phyloP scores from a whole-genome alignment of 2,113 vertebrate genomes.

The Caracal caracal region DNA sequence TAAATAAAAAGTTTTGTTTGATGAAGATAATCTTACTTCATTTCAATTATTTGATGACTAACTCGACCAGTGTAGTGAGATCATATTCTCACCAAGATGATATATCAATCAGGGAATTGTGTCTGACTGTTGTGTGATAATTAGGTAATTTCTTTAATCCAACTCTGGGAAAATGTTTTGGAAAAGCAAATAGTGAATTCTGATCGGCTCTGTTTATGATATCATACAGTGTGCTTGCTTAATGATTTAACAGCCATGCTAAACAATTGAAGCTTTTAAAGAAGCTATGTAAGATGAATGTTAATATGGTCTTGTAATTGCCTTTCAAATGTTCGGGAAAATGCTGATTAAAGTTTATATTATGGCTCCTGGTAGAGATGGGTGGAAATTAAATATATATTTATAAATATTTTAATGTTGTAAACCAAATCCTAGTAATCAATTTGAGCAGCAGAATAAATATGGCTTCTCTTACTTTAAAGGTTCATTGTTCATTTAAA shows the following conservation, averaged over 20 bases:
- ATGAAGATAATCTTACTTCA: slow-evolving; percentile 38
- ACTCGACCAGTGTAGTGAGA: neutral
- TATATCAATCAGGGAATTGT: slow-evolving; percentile 24
- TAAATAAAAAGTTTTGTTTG: slow-evolving; percentile 6
- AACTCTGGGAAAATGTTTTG: slow-evolving; percentile 51
- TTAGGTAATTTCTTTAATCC: slow-evolving; percentile 59
- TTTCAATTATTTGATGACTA: slow-evolving; percentile 42
- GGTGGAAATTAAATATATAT: slow-evolving; percentile 82
- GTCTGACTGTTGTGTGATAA: slow-evolving; percentile 50
- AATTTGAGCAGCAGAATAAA: slow-evolving; percentile 80
- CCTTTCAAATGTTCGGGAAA: slow-evolving; percentile 79
- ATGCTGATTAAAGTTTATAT: slow-evolving; percentile 81
- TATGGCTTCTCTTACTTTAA: slow-evolving; percentile 81
- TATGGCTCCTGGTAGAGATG: slow-evolving; percentile 76
- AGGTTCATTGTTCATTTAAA: slow-evolving; percentile 76
- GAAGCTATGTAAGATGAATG: slow-evolving; percentile 77
- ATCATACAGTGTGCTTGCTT: slow-evolving; percentile 70
- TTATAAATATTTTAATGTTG: slow-evolving; percentile 85
- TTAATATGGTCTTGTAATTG: slow-evolving; percentile 80
- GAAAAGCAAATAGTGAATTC: slow-evolving; percentile 58
- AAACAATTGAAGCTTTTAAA: slow-evolving; percentile 78
- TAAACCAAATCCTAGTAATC: slow-evolving; percentile 76
- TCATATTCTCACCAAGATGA: slow-evolving; percentile 29
- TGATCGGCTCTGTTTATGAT: slow-evolving; percentile 73
- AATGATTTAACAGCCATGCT: slow-evolving; percentile 75